A percentile compares a stretch with the other conserved stretches of the same genome.
Conservation (phyloP, 2,888 invertebrate genomes). For the Xanthorhoe spadicearia region DNA sequence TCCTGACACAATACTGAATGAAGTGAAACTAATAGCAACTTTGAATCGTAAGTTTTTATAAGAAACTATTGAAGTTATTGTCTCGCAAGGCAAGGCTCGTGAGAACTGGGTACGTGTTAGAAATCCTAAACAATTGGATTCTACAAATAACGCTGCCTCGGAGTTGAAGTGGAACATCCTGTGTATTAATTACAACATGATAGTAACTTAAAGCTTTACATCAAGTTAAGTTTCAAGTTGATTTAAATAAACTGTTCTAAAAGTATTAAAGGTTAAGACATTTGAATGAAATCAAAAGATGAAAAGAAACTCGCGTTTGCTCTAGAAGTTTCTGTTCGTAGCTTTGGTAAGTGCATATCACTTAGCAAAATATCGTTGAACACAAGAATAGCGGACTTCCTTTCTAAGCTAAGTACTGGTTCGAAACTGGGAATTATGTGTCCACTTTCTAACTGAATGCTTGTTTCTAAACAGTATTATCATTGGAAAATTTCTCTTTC, state of each 20-base stretch:
- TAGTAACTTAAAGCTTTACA: neutral
- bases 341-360: neutral
- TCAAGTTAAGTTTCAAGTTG: neutral
- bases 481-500: conserved; percentile 34
- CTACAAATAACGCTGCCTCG: conserved; percentile 48
- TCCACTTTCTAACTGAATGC: conserved; percentile 42
- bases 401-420: conserved; percentile 41
- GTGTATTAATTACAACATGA: neutral
- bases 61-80: conserved; percentile 53
- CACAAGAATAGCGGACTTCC: conserved; percentile 16
- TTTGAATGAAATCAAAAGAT: no score
- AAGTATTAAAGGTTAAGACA: no score
- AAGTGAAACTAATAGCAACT: conserved; percentile 39
- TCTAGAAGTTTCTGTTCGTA: no score
- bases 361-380: conserved; percentile 1
- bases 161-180: conserved; percentile 55
- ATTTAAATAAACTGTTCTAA: no score
- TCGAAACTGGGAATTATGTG: conserved; percentile 38
- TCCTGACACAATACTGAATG: conserved; percentile 40
- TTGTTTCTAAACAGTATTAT: conserved; percentile 36
- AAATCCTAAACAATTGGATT: conserved; percentile 69
- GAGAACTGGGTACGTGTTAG: conserved; percentile 78
- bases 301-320: no score
- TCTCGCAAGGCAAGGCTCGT: conserved; percentile 60
- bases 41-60: conserved; percentile 42